Evolutionary conservation across 1,140 invertebrate genomes (phyloP), one percentile per base, ranked within the genome.

Genomic region (Nebria ingens): DNA sequence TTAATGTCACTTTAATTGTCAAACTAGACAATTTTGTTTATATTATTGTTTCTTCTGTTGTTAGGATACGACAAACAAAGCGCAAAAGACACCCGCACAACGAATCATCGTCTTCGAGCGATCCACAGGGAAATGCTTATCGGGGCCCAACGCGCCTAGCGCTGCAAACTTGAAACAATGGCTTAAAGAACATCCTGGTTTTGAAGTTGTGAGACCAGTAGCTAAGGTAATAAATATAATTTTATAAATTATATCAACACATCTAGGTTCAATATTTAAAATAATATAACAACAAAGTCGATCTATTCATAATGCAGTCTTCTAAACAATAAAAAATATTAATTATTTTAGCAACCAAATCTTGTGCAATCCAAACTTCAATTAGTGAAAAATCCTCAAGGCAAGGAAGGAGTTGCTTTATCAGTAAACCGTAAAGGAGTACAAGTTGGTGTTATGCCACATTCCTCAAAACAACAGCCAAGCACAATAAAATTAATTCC

Each of bases 121-220:
- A 54, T 82, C 82, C 67, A 84, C 79, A 29, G 89, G 90, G 3
- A 85, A 81, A 63, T 72, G 89, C 50, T 68, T 93, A 23, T 81
- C 82, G 1, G 88, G 88, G 20, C 71, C 79, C 1, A 83, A 84
- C 65, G 90, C 90, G 49, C 92, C 91, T 2, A 86, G 83, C 15
- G 78, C 83, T 19, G 77, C 79, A 20, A 87, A 86, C 68, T 72
- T 96, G 6, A 83, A 86, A 65, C 74, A 80, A 9, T 95, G 90
- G 90, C 72, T 97, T 4, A 83, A 86, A 66, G 82, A 86, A 56
- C 85, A 95, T 80, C 90, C 90, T 13, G 85, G 84, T 0, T 95
- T 82, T 72, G 87, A 93, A 73, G 84, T 91, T 1, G 75, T 91
- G 1, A 76, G 81, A 56, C 80, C 87, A 0, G 81, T 79, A 21